Conservation (phyloP, 1,140 invertebrate genomes). For the Lasaia peninsularis region DNA sequence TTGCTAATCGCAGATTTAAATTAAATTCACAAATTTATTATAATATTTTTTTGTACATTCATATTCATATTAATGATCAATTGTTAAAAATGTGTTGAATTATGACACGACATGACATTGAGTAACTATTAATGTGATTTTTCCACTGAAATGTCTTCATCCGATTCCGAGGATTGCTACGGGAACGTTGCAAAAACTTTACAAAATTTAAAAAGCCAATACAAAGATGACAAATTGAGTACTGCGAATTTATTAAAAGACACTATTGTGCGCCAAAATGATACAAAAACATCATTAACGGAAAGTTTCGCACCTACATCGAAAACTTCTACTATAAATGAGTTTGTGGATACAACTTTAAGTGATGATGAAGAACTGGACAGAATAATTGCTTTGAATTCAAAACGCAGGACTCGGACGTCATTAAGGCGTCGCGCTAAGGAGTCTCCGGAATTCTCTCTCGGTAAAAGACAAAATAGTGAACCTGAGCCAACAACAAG, state of each 20-base stretch:
- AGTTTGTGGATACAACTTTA: constrained; percentile 4
- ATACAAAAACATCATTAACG: not conserved
- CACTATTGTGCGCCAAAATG: constrained; percentile 14
- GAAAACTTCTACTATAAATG: not conserved
- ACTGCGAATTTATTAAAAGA: constrained; percentile 25
- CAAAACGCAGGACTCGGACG: constrained; percentile 2
- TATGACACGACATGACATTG: not conserved
- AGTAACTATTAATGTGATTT: not conserved
- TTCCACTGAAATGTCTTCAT: constrained; percentile 29
- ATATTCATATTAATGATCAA: too few relatives aligned
- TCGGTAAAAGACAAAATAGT: not conserved
- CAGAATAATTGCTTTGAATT: constrained; percentile 21
- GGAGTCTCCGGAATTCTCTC: not conserved
- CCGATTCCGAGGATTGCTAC: constrained; percentile 56
- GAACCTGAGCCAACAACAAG: not conserved
- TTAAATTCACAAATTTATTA: too few relatives aligned
- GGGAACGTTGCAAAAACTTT: constrained; percentile 41
- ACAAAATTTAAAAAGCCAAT: constrained; percentile 38
- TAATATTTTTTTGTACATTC: too few relatives aligned
- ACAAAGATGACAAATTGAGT: constrained; percentile 30
- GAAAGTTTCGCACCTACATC: not conserved
- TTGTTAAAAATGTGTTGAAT: too few relatives aligned
- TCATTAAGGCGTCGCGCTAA: not conserved
- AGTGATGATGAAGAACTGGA: constrained; percentile 20
- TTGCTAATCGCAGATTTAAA: too few relatives aligned